Base-by-base conservation (phyloP, 2,797 vertebrate genomes). In the Sebastes cheni region DNA sequence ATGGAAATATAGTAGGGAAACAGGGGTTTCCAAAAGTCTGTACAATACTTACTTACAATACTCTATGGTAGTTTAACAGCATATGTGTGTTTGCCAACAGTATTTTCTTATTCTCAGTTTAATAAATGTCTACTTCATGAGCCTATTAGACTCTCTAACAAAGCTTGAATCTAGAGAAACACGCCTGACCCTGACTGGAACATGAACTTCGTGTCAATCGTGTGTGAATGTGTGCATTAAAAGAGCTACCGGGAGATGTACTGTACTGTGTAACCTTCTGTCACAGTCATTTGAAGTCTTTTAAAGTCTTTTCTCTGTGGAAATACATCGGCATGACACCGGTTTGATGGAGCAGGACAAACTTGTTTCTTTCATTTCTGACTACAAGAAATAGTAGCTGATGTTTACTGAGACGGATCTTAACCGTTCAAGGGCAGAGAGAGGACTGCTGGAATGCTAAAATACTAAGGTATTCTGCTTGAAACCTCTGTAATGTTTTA, bases 401-500 rank as follows among this genome's bases (percentile, higher is more conserved):
- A 67, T 67, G 36, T 86, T 78, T 73, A 69, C 46, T 1, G 11
- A 61, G 55, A 70, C 13, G 12, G 29, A 79, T 80, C 79, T 73
- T 76, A 77, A 78, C 58, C 39, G 73, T 79, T 88, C 71, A 76
- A 81, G 80, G 79, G 62, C 65, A 69, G 42, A 58, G 34, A 1
- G 76, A 72, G 69, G 70, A 54, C 59, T 42, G 16, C 6, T 55
- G 52, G 55, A 78, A 80, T 58, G 5, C 55, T 77, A 29, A 61
- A 75, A 67, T 16, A 50, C n/a, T 30, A 25, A 80, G 34, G 18
- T 42, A 55, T 75, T 71, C 68, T 71, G 23, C 70, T 56, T 20
- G 9, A 67, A 75, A 56, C 75, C 39, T 67, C 76, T 73, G 30
- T 65, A 12, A 84, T 81, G 59, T 83, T 89, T 87, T 77, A 88